phyloP scores from a whole-genome alignment of 2,797 vertebrate genomes.

The Petrocephalus sullivani region DNA sequence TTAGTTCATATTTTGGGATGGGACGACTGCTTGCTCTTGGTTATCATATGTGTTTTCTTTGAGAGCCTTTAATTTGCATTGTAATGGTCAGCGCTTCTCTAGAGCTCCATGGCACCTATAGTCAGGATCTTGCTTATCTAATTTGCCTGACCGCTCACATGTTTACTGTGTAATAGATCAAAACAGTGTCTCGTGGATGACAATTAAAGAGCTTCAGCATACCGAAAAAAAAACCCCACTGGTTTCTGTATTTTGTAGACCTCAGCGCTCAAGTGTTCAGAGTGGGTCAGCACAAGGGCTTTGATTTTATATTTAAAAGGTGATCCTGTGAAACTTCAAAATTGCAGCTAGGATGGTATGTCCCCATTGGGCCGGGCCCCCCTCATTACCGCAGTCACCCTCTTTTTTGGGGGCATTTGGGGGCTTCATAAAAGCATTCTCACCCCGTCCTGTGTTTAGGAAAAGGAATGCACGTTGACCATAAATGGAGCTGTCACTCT shows the following conservation, averaged over 20 bases:
- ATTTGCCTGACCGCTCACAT: slow-evolving; percentile 44
- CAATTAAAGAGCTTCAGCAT: slow-evolving; percentile 62
- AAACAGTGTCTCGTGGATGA: slow-evolving; percentile 54
- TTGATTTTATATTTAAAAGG: slow-evolving; percentile 7
- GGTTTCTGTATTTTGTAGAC: slow-evolving; percentile 49
- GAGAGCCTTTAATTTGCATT: not conserved
- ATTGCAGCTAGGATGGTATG: not conserved
- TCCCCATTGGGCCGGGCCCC: too few relatives aligned
- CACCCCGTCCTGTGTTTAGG: not conserved
- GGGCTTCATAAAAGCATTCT: not conserved
- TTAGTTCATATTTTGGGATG: not conserved
- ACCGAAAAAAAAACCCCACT: slow-evolving; percentile 44
- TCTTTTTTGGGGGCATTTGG: not conserved
- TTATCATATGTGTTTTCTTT: not conserved
- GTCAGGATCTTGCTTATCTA: slow-evolving; percentile 54
- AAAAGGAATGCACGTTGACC: not conserved
- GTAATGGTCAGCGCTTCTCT: slow-evolving; percentile 36
- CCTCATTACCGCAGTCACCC: slow-evolving; percentile 17
- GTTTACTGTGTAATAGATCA: slow-evolving; percentile 57
- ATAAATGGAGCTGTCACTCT: not conserved
- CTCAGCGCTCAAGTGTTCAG: slow-evolving; percentile 21
- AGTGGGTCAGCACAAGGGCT: not conserved
- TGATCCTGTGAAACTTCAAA: not conserved
- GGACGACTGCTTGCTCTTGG: not conserved
- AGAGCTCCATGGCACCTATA: slow-evolving; percentile 30